Evolutionary conservation across 2,113 vertebrate species (phyloP), one percentile per base, ranked within the genome.

Genomic region (Oncorhynchus tshawytscha): DNA sequence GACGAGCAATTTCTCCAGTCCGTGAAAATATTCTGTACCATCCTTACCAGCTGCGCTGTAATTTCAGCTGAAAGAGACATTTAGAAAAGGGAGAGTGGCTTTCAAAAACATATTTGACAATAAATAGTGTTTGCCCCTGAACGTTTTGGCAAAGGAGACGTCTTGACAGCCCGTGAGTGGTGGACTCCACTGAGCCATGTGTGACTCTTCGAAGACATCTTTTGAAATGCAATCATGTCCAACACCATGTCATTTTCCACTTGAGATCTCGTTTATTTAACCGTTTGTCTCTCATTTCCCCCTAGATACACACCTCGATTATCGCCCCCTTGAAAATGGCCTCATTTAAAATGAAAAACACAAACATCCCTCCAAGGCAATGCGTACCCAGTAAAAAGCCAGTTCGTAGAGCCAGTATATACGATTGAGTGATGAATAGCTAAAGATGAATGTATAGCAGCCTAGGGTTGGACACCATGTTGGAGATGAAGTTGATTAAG

Each of bases 211-310:
- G 3, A 34, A 68, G 67, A 2, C 60, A 20, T 48, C 15, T 65
- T 73, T 73, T 73, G 31, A 73, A 62, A 67, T 2, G 64, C 73
- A 66, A 27, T 51, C 60, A 49, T 67, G 45, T 74, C 59, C 60
- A 73, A 48, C 59, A 65, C 72, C 25, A 29, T 74, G 60, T 27
- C n/a, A 65, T 74, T 74, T 74, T 25, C 34, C 60, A 48, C 72
- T 65, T 22, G 5, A 74, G 60, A 60, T 9, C 20, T 45, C 2
- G 2, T 49, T 65, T 15, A 65, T 25, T 27, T 65, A 74, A 15
- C 22, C 20, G 15, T 9, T 66, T 74, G 65, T 67, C 34, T 66
- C 25, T 15, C 16, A 25, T 66, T 66, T 60, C 18, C 29, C 18
- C 16, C 62, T 49, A 16, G 13, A 29, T 31, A 16, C 65, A 67